Conservation (phyloP, 2,888 invertebrate species). For the Ischnus inquisitorius region DNA sequence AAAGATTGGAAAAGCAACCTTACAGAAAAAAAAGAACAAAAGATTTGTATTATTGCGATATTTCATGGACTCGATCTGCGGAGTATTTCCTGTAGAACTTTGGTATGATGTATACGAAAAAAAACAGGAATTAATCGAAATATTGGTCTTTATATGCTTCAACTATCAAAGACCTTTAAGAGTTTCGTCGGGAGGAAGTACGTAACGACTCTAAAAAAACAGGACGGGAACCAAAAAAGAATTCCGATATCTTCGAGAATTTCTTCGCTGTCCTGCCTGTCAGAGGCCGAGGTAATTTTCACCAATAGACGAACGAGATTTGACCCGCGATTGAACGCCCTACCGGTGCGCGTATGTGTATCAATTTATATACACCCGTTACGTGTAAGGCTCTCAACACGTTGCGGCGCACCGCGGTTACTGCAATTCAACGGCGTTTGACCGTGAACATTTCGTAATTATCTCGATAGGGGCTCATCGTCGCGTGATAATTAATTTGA, state of each 20-base stretch:
- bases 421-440: constrained; percentile 32
- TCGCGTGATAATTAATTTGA: constrained; percentile 59
- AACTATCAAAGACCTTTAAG: background rate
- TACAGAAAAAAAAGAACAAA: constrained; percentile 4
- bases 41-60: constrained; percentile 22
- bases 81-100: background rate
- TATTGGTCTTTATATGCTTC: constrained; percentile 5
- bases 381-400: background rate
- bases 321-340: background rate
- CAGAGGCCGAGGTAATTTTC: background rate
- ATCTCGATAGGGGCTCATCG: constrained; percentile 44
- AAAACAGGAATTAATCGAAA: background rate
- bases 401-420: background rate
- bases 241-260: background rate
- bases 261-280: background rate
- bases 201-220: background rate
- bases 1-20: background rate
- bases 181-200: background rate
- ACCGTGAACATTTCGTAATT: constrained; percentile 54
- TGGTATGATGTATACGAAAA: background rate
- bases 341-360: background rate
- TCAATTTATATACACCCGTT: background rate
- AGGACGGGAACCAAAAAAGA: too few species aligned
- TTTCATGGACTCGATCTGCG: constrained; percentile 39
- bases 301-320: background rate